Evolutionary conservation across 1,140 invertebrate species (phyloP), one percentile per base, ranked within the genome.

Genomic region (Temnothorax curvispinosus): DNA sequence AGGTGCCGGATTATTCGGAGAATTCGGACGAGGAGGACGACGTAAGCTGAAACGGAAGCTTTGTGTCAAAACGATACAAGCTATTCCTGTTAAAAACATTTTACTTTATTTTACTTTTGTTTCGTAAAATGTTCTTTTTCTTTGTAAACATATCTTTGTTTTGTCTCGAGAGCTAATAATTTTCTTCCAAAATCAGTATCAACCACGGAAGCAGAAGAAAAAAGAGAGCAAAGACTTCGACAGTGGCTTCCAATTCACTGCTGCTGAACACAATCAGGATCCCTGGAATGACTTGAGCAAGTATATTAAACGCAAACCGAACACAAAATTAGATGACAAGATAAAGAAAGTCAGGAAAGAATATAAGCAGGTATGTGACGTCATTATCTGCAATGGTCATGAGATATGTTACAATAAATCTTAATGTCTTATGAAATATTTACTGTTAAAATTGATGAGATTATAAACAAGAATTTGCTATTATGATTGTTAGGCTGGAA

Each of bases 271-370:
- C 92, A 98, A 98, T 93, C 92, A 97, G 93, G 97, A 98, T 93
- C 96, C 97, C n/a, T 98, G 97, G 98, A 97, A 98, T 95, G 97
- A 98, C 96, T 93, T 98, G 41, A 96, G 96, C 89, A 98, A 98
- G 93, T 98, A 98, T 95, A 96, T 98, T 0, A 98, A 98, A 92
- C 95, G 97, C 62, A 98, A 98, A 96, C 97, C 96, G 0, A 97
- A 97, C 90, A 97, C 96, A 27, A 98, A 98, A 93, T 95, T 98
- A 5, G 98, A 99, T 95, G 98, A 99, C 77, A 99, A 98, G 95
- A 99, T 98, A 90, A 96, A 96, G 88, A 97, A 96, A 93, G 94
- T 97, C 4, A 95, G 97, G 89, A 91, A 95, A 93, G 91, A 96
- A 92, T 13, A 94, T 94, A 72, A 94, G 92, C 75, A 91, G 91